These are phyloP conservation scores for Haliaeetus leucogaster DNA, from an alignment of 2,113 vertebrate genomes.

Conservation along the genomic window DNA sequence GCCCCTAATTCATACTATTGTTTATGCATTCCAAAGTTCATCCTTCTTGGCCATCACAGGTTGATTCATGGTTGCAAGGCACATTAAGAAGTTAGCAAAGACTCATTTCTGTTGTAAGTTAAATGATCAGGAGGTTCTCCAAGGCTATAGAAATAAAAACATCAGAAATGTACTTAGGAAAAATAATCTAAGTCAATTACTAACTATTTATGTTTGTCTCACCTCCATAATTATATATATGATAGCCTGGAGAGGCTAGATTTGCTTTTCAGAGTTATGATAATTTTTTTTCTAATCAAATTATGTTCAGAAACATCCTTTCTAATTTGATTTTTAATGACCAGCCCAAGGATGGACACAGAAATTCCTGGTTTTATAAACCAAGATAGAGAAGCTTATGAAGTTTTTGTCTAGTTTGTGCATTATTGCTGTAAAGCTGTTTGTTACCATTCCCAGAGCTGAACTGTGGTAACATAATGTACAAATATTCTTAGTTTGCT, in stretches of 20 bases:
- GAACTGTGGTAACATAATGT: neutral
- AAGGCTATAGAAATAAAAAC: neutral
- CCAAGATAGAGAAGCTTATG: neutral
- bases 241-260: neutral
- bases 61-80: neutral
- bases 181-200: neutral
- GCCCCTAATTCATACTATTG: neutral
- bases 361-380: neutral
- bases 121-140: neutral
- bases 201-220: neutral
- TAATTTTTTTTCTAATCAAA: neutral
- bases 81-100: neutral
- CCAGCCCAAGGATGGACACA: accelerated
- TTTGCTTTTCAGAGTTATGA: neutral
- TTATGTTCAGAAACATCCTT: neutral
- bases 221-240: neutral
- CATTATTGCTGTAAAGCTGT: neutral
- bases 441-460: neutral
- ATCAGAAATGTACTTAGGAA: neutral
- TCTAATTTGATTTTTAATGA: neutral
- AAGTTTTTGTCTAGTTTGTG: neutral
- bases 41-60: neutral
- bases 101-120: neutral
- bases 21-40: neutral
- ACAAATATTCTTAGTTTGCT: neutral